Evolutionary conservation across 2,797 vertebrate genomes (phyloP).

Genomic region (Arrhamphus sclerolepis): DNA sequence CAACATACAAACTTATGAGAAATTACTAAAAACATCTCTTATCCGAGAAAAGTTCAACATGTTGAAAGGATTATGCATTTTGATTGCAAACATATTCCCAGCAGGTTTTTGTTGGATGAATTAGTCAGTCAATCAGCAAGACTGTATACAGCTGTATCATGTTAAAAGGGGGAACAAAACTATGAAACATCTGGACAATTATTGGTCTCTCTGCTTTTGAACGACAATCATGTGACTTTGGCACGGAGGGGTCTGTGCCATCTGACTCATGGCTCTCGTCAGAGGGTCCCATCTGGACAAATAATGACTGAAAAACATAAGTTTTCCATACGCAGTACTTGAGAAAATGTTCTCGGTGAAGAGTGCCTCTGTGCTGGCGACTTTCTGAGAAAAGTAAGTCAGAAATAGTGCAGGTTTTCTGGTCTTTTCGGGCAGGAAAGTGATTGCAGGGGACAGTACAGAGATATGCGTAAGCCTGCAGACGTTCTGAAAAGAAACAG

Average conservation of each 20-base stretch:
- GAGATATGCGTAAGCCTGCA: neutral
- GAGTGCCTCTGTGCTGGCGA: neutral
- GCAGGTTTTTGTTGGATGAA: slow-evolving; percentile 59
- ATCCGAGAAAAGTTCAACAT: slow-evolving; percentile 38
- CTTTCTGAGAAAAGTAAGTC: no score
- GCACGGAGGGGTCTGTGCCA: slow-evolving; percentile 40
- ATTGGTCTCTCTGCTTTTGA: slow-evolving; percentile 55
- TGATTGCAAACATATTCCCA: slow-evolving; percentile 68
- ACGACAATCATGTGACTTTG: slow-evolving; percentile 63
- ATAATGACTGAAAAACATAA: slow-evolving; percentile 42
- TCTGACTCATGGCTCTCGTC: slow-evolving; percentile 42
- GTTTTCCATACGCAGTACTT: slow-evolving; percentile 29
- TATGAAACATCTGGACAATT: slow-evolving; percentile 73
- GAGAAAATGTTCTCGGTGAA: slow-evolving; percentile 18
- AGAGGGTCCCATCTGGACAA: slow-evolving; percentile 40
- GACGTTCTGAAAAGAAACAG: neutral
- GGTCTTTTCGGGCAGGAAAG: neutral
- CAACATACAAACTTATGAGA: slow-evolving; percentile 10
- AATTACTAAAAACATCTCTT: slow-evolving; percentile 30
- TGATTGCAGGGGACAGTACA: slow-evolving; percentile 1
- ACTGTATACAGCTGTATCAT: slow-evolving; percentile 65
- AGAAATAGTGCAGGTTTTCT: no score
- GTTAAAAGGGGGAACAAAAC: slow-evolving; percentile 62
- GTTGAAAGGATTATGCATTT: slow-evolving; percentile 59
- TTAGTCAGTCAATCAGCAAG: slow-evolving; percentile 69